These are phyloP conservation scores for Darevskia nairensis DNA, from an alignment of 2,797 vertebrate genomes.

Conservation along the genomic window DNA sequence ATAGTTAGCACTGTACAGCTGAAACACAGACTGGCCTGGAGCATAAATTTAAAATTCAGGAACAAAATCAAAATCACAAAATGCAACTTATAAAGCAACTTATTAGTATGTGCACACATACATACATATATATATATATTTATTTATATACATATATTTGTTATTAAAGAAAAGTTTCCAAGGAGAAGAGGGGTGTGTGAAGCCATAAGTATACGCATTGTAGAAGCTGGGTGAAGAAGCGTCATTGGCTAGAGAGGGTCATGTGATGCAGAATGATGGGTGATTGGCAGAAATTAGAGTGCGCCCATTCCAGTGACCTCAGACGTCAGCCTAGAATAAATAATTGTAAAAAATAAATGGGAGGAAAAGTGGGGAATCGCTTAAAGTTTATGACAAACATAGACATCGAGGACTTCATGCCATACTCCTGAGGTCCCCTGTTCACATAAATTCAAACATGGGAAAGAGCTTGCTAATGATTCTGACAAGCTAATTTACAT, in stretches of 20 bases:
- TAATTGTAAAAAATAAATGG: slow-evolving; percentile 61
- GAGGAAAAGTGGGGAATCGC: slow-evolving; percentile 68
- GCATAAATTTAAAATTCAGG: slow-evolving; percentile 60
- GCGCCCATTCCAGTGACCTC: slow-evolving; percentile 99
- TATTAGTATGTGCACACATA: not conserved
- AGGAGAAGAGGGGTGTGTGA: slow-evolving; percentile 71
- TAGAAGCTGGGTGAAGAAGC: slow-evolving; percentile 82
- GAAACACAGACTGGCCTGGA: slow-evolving; percentile 54
- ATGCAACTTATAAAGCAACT: slow-evolving; percentile 45
- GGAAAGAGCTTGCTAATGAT: not conserved
- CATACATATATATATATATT: slow-evolving; percentile 9
- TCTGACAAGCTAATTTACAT: not conserved
- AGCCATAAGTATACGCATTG: slow-evolving; percentile 79
- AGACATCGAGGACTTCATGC: slow-evolving; percentile 22
- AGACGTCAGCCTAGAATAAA: slow-evolving; percentile 95
- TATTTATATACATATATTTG: slow-evolving; percentile 33
- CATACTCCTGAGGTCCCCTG: not conserved
- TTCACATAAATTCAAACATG: not conserved
- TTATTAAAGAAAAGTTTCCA: slow-evolving; percentile 72
- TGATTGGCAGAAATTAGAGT: slow-evolving; percentile 87
- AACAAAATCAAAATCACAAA: slow-evolving; percentile 61
- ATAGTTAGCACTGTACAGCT: slow-evolving; percentile 57
- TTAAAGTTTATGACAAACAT: slow-evolving; percentile 48
- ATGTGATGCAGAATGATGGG: slow-evolving; percentile 83
- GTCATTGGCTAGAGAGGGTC: slow-evolving; percentile 84